These are phyloP conservation scores for Lysandra bellargus DNA, from an alignment of 2,888 invertebrate species.

Conservation along the genomic window DNA sequence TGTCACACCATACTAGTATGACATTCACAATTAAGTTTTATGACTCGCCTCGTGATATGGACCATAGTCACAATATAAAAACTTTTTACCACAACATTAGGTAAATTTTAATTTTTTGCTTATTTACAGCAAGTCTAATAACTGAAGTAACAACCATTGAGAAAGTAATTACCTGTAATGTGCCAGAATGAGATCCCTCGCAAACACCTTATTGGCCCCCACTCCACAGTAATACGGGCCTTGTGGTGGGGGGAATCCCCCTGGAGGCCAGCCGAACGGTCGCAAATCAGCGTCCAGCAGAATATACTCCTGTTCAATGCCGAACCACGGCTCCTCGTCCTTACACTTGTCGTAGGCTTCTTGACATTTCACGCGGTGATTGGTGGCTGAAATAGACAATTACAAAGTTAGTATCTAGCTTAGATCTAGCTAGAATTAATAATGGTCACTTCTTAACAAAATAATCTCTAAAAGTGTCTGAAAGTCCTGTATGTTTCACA, in stretches of 20 bases:
- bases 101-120: neutral
- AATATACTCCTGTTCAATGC: conserved; percentile 95
- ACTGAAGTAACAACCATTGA: neutral
- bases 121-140: neutral
- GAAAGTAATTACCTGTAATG: conserved; percentile 71
- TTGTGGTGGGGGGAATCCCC: conserved; percentile 91
- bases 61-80: no score
- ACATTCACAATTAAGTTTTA: no score
- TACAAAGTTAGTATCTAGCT: no score
- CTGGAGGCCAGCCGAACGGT: conserved; percentile 96
- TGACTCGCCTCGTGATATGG: no score
- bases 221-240: conserved; percentile 95
- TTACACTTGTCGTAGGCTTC: conserved; percentile 87
- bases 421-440: no score
- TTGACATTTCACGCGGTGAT: conserved; percentile 86
- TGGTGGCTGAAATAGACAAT: conserved; percentile 77
- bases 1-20: no score
- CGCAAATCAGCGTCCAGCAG: conserved; percentile 92
- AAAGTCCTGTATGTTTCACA: no score
- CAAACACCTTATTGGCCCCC: conserved; percentile 95
- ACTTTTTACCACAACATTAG: no score
- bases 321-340: conserved; percentile 92
- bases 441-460: no score
- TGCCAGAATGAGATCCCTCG: conserved; percentile 94
- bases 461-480: no score